These are phyloP conservation scores for Catharus fuscescens DNA, from an alignment of 2,113 vertebrate genomes.

Conservation along the genomic window DNA sequence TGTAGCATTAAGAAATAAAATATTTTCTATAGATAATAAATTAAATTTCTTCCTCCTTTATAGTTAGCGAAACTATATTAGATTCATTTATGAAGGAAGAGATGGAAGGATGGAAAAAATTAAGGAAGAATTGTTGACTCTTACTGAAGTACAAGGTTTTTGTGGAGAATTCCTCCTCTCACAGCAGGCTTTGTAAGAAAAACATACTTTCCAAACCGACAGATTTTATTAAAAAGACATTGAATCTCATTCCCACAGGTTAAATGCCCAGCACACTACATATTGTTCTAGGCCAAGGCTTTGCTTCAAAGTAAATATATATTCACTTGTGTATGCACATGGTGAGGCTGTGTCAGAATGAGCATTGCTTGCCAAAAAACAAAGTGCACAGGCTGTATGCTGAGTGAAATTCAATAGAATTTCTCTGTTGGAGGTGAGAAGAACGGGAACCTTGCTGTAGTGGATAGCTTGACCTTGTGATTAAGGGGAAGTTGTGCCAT, in stretches of 20 bases:
- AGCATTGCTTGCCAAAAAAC: background rate
- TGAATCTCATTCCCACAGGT: background rate
- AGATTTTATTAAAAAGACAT: background rate
- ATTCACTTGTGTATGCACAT: background rate
- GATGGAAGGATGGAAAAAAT: background rate
- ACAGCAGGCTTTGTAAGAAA: background rate
- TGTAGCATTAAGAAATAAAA: background rate
- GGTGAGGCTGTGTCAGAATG: fast-evolving
- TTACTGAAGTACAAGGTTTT: background rate
- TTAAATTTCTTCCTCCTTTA: background rate
- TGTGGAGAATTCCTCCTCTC: background rate
- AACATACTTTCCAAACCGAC: background rate
- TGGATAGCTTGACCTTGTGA: background rate
- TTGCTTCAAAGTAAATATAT: background rate
- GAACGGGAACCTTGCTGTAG: background rate
- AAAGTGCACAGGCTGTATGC: background rate
- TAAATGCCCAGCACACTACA: background rate
- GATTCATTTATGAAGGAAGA: background rate
- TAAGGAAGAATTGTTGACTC: background rate
- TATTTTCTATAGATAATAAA: background rate
- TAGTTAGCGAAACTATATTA: background rate
- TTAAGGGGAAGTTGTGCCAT: background rate
- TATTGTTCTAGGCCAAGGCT: background rate
- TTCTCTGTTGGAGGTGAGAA: background rate
- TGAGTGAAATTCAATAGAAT: background rate